These are phyloP conservation scores for Tapirus indicus DNA, from an alignment of 2,797 vertebrate genomes.

Conservation along the genomic window DNA sequence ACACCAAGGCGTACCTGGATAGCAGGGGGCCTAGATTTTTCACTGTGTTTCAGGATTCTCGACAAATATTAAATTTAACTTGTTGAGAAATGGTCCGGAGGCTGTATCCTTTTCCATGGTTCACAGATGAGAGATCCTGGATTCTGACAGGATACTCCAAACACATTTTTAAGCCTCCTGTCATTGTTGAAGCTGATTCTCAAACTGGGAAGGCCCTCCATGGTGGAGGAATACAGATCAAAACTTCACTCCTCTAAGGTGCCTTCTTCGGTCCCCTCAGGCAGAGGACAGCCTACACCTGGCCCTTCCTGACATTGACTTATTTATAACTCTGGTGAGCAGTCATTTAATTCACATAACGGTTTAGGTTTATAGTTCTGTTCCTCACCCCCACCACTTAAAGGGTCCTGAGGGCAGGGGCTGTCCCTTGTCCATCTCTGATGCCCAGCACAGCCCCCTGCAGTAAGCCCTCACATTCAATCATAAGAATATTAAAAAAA, in stretches of 20 bases:
- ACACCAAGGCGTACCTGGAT: accelerated
- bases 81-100: background rate
- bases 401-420: background rate
- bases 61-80: background rate
- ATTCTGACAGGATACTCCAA: background rate
- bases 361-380: background rate
- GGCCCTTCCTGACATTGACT: background rate
- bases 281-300: background rate
- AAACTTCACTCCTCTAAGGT: background rate
- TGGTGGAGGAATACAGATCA: background rate
- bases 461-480: background rate
- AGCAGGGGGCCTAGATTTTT: background rate
- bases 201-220: background rate
- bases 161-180: background rate
- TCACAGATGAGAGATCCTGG: background rate
- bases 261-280: background rate
- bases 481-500: background rate
- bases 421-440: background rate
- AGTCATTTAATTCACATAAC: background rate
- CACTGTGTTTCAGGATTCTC: background rate
- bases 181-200: background rate
- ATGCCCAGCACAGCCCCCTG: background rate
- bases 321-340: background rate
- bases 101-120: background rate
- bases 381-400: background rate